These are phyloP conservation scores for Augiades crinisus DNA, from an alignment of 2,888 invertebrate species.

Conservation along the genomic window DNA sequence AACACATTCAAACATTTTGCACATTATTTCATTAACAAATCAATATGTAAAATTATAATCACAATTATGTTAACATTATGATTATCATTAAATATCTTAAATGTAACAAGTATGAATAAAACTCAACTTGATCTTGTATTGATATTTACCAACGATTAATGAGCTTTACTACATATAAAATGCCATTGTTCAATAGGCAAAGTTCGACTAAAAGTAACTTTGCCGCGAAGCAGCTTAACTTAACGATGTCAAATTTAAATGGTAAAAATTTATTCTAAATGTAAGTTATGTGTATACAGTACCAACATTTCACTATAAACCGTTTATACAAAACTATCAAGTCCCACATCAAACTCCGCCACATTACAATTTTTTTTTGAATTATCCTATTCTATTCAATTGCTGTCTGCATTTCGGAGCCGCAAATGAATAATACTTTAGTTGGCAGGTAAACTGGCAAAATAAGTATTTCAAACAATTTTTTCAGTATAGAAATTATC, in stretches of 20 bases:
- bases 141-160: not conserved
- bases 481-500: not conserved
- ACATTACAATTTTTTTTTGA: too few species aligned
- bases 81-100: not conserved
- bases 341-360: too few species aligned
- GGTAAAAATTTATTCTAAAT: too few species aligned
- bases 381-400: too few species aligned
- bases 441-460: too few species aligned
- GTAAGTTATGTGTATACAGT: too few species aligned
- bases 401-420: too few species aligned
- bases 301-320: too few species aligned
- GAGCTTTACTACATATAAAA: not conserved
- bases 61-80: conserved; percentile 2
- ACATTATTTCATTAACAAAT: conserved; percentile 6
- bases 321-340: too few species aligned
- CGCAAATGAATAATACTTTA: too few species aligned
- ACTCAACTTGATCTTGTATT: not conserved
- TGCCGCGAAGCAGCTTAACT: too few species aligned
- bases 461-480: not conserved
- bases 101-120: not conserved
- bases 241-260: too few species aligned
- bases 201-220: not conserved
- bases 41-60: conserved; percentile 7
- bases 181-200: not conserved
- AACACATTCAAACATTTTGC: not conserved